A percentile compares a stretch with the other conserved stretches of the same genome.
Conservation (phyloP, 2,113 vertebrate species). For the Strigops habroptila region DNA sequence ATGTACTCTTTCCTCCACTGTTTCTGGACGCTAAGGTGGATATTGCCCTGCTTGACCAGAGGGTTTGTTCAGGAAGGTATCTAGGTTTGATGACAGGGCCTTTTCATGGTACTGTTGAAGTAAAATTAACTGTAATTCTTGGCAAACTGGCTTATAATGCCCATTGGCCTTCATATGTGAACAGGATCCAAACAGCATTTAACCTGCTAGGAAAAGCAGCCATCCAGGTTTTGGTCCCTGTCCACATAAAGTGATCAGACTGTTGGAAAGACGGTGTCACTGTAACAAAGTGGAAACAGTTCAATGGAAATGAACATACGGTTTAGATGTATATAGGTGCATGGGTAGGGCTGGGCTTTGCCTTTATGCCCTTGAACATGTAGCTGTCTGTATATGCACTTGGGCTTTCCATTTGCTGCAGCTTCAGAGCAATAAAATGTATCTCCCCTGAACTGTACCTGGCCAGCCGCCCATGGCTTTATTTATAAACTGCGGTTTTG, state of each 20-base stretch:
- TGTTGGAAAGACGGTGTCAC: neutral
- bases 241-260: neutral
- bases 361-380: constrained; percentile 13
- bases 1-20: constrained; percentile 11
- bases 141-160: neutral
- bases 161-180: neutral
- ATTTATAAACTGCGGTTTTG: constrained; percentile 74
- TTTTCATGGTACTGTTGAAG: constrained; percentile 25
- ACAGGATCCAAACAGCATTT: neutral
- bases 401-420: constrained; percentile 67
- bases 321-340: neutral
- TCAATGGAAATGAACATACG: neutral
- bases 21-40: constrained; percentile 66
- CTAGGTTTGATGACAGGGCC: neutral
- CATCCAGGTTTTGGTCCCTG: neutral
- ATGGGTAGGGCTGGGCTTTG: constrained; percentile 35
- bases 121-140: neutral
- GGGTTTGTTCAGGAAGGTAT: constrained; percentile 39
- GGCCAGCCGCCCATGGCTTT: constrained; percentile 72
- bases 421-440: constrained; percentile 79
- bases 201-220: neutral
- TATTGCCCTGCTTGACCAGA: constrained; percentile 52
- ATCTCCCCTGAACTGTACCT: constrained; percentile 61
- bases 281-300: neutral
- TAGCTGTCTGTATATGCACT: constrained; percentile 21